Evolutionary conservation across 2,113 vertebrate species (phyloP).

Genomic region (Salminus brasiliensis): DNA sequence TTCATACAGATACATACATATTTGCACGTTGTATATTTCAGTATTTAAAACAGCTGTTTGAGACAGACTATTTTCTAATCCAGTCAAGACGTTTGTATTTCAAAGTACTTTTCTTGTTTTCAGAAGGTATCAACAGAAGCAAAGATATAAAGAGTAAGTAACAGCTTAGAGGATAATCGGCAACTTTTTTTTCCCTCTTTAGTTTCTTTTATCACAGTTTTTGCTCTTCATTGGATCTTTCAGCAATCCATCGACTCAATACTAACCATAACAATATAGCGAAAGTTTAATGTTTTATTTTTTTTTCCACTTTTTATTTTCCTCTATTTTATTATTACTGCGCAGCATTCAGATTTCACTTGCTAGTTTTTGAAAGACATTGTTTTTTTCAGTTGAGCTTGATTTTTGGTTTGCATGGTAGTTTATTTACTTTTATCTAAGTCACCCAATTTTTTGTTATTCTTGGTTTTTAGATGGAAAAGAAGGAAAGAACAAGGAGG

Average conservation of each 20-base stretch:
- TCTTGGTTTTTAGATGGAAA: slow-evolving; percentile 75
- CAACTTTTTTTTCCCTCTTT: slow-evolving; percentile 40
- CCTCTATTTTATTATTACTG: slow-evolving; percentile 37
- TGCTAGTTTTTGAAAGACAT: slow-evolving; percentile 10
- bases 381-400: slow-evolving; percentile 17
- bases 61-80: slow-evolving; percentile 8
- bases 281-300: slow-evolving; percentile 17
- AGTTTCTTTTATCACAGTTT: slow-evolving; percentile 39
- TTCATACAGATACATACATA: background rate
- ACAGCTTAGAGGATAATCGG: slow-evolving; percentile 48
- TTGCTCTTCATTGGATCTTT: slow-evolving; percentile 20
- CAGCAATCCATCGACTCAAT: slow-evolving; percentile 1
- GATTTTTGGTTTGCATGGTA: background rate
- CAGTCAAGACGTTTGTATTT: slow-evolving; percentile 49
- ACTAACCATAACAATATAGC: background rate
- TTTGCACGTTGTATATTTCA: background rate
- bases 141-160: slow-evolving; percentile 80
- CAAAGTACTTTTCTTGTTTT: slow-evolving; percentile 69
- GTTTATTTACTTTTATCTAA: background rate
- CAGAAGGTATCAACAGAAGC: slow-evolving; percentile 81
- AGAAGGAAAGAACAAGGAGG: slow-evolving; percentile 78
- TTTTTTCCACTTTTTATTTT: slow-evolving; percentile 39
- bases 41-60: background rate
- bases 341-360: slow-evolving; percentile 5
- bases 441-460: background rate